Base-by-base conservation (phyloP, 1,140 invertebrate species). In the Anoplolepis gracilipes region DNA sequence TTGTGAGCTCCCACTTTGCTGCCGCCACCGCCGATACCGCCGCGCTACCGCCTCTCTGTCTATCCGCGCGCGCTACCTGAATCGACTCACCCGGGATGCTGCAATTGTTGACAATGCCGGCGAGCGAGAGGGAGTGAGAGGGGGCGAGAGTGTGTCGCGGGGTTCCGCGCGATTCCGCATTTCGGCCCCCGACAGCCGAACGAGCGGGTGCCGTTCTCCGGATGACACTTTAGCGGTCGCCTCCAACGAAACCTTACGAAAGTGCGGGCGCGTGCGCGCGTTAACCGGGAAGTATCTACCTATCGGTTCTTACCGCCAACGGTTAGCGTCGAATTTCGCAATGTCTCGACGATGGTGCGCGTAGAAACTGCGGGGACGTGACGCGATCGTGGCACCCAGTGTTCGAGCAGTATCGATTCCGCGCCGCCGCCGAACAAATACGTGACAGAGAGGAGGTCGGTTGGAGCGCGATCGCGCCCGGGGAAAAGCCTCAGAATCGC, bases 71-170 rank as follows among this genome's bases (percentile, higher is more conserved):
- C 88, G 88, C 88, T 92, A 88, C 87, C 90, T 91, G 87, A 89
- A 92, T 92, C 90, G 90, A 92, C 91, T 91, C 90, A 88, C 87
- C 88, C 91, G 90, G 91, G 92, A 91, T 91, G 92, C 92, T 93
- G 93, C 91, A 94, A 94, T 93, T 94, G 93, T 93, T 94, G 94
- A 93, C 92, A 94, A 90, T 92, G 89, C 88, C 85, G 84, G 70
- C 89, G 90, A 87, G 85, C 67, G 89, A 72, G 87, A 85, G 72
- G 87, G 87, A 91, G 61, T 77, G 84, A 67, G 76, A 90, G 62
- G 78, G 81, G 76, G 79, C 65, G 69, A 75, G 77, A 65, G 84
- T 42, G 42, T 28, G 30, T 57, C 69, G 79, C 64, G 88, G 88
- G 87, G 36, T 49, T 49, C 46, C 33, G 81, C 78, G 36, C 89